Conservation (phyloP, 2,113 vertebrate species). For the Cyanocitta stelleri region DNA sequence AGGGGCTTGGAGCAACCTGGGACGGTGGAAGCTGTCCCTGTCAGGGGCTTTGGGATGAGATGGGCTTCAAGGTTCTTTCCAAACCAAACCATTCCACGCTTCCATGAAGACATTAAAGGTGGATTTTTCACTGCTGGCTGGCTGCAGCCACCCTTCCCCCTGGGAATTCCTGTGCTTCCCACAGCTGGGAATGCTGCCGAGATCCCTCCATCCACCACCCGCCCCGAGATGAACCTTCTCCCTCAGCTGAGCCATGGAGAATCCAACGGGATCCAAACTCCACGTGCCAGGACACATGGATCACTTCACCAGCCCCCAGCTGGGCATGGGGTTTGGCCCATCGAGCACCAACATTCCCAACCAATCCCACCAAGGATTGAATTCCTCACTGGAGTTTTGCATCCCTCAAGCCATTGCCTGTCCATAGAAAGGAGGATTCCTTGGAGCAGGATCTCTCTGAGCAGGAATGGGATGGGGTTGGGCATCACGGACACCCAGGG, state of each 20-base stretch:
- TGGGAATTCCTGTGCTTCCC: neutral
- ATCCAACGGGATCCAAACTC: neutral
- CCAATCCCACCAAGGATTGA: neutral
- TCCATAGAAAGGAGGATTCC: neutral
- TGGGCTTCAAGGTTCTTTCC: neutral
- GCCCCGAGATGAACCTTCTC: neutral
- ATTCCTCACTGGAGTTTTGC: neutral
- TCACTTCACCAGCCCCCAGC: neutral
- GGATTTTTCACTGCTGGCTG: neutral
- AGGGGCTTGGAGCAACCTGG: neutral
- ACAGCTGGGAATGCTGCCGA: neutral
- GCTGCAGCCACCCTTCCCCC: neutral
- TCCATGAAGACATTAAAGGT: neutral
- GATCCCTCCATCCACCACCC: neutral
- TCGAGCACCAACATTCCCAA: neutral
- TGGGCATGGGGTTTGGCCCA: neutral
- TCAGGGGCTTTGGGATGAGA: neutral
- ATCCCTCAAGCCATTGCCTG: neutral
- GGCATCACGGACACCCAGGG: neutral
- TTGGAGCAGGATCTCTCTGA: neutral
- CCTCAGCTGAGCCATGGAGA: neutral
- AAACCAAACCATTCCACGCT: neutral
- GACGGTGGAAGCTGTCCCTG: accelerated
- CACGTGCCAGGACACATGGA: accelerated
- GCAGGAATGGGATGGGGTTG: neutral